Base-by-base conservation (phyloP, 2,888 invertebrate species). In the Nudaria mundana region DNA sequence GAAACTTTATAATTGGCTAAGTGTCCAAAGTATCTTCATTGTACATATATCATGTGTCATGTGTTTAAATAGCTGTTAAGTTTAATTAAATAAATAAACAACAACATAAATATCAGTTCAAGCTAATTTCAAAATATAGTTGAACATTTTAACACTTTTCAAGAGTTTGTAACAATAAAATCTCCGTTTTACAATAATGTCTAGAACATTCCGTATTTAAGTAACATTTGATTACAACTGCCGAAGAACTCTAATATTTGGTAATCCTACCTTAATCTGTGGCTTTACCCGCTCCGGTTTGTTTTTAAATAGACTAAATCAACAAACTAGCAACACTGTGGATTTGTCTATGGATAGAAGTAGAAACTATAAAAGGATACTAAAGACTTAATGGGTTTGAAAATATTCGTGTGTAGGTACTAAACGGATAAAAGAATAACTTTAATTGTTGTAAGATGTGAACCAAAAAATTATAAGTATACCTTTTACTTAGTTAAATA, bases 251-350 rank as follows among this genome's bases (percentile, higher is more conserved):
- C 11, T 38, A 43, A 38, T 34, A 29, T 16, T 1, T 12, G 22
- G 24, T 43, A 38, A 43, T 43, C 42, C 33, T 12, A 3, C 7
- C n/a, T 15, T 43, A 43, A 43, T 37, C 37, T 30, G 26, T 29
- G 34, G 34, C 20, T 37, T 38, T 43, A 30, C 42, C 10, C 34
- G 11, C 33, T 18, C 26, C 24, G 45, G 48, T 58, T 52, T 53
- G 47, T 58, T 58, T n/a, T 55, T 50, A 58, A 58, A 55, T 52
- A 52, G 52, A 48, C 43, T 39, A 45, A 56, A 56, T 37, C 50
- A 58, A 58, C 52, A 56, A 58, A 58, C 56, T 44, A 5, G 25
- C 36, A 33, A n/a, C 38, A 35, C 31, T 44, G 14, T 30, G 52
- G 57, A 57, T 57, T 57, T 48, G 48, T 36, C 28, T 37, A 14